Percentiles rank a stretch among this genome's conserved stretches.
These are phyloP conservation scores for Metallyticus violacea DNA, from an alignment of 2,888 invertebrate species.

Conservation along the genomic window DNA sequence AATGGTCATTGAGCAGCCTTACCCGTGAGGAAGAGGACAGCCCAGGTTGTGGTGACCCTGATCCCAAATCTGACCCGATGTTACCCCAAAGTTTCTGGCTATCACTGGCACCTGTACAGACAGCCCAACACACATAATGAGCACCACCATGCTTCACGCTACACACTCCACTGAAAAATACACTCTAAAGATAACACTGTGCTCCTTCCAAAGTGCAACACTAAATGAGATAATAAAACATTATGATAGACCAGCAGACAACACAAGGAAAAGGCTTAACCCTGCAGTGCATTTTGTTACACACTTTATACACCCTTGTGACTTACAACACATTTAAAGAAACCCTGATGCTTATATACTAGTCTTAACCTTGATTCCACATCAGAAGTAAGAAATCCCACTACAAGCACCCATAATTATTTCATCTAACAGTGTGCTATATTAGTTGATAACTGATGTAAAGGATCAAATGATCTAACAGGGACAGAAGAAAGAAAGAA, in stretches of 20 bases:
- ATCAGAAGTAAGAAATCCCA: neutral
- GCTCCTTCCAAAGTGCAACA: neutral
- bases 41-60: conserved; percentile 53
- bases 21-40: conserved; percentile 56
- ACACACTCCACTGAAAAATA: neutral
- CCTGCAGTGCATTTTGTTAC: neutral
- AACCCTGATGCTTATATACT: neutral
- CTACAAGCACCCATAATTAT: neutral
- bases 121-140: conserved; percentile 16
- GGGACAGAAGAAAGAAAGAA: too few species aligned
- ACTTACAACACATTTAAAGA: neutral
- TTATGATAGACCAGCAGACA: conserved; percentile 23
- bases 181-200: neutral
- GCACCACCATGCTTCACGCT: neutral
- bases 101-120: conserved; percentile 51
- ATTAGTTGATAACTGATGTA: too few species aligned
- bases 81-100: conserved; percentile 55
- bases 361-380: too few species aligned
- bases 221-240: too few species aligned
- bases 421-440: neutral
- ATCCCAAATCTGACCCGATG: conserved; percentile 51
- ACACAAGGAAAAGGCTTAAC: conserved; percentile 23
- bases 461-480: too few species aligned
- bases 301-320: too few species aligned
- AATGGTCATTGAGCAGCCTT: conserved; percentile 46